Evolutionary conservation across 2,888 invertebrate genomes (phyloP).

Genomic region (Parnassius glacialis): DNA sequence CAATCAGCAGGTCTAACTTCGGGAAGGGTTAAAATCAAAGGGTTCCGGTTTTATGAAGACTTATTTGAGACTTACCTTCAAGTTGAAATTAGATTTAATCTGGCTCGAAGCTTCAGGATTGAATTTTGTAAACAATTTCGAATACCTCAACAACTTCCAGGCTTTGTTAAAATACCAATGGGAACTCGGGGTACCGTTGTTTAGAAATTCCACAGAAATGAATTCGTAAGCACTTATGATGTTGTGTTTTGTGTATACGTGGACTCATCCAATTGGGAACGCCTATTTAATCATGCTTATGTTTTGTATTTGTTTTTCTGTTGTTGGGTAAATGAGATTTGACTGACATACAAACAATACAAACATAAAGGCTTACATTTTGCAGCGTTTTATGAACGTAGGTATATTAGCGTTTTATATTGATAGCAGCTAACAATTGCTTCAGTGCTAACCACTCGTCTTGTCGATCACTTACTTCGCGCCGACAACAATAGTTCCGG

Average conservation of each 20-base stretch:
- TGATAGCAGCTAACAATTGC: constrained; percentile 17
- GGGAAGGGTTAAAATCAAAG: constrained; percentile 78
- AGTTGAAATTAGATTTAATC: constrained; percentile 82
- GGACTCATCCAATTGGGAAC: constrained; percentile 50
- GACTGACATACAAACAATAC: no score
- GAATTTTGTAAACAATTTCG: constrained; percentile 81
- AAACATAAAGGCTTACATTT: no score
- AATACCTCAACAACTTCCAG: constrained; percentile 78
- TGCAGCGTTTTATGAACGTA: background rate
- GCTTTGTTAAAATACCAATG: constrained; percentile 79
- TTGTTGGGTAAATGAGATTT: background rate
- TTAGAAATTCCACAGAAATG: constrained; percentile 77
- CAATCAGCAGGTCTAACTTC: constrained; percentile 76
- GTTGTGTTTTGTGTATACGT: constrained; percentile 62
- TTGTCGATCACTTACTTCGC: constrained; percentile 31
- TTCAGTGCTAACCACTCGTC: constrained; percentile 24
- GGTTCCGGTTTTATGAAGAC: constrained; percentile 80
- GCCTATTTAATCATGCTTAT: constrained; percentile 64
- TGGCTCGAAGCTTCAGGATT: constrained; percentile 79
- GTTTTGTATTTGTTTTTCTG: constrained; percentile 32
- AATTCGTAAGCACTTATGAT: constrained; percentile 69
- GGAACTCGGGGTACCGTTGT: constrained; percentile 72
- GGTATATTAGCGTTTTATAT: constrained; percentile 2
- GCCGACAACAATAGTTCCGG: constrained; percentile 45
- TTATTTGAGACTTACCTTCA: constrained; percentile 80